phyloP scores from a whole-genome alignment of 2,113 vertebrate species.

The Syrmaticus mikado region DNA sequence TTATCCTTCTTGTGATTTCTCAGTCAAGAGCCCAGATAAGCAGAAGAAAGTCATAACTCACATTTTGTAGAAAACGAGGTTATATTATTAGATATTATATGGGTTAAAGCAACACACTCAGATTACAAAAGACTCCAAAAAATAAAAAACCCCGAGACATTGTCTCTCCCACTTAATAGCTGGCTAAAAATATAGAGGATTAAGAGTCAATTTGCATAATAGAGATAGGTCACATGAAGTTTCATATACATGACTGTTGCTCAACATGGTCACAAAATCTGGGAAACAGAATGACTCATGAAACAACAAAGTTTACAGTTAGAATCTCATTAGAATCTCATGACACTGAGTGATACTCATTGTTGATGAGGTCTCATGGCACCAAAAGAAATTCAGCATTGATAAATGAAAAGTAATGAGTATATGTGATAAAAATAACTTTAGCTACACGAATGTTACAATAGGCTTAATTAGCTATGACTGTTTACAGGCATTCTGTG shows the following conservation, averaged over 20 bases:
- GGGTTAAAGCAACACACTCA: background rate
- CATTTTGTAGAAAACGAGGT: background rate
- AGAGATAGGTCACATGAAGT: conserved; percentile 27
- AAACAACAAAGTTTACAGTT: conserved; percentile 6
- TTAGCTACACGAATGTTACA: background rate
- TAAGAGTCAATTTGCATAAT: background rate
- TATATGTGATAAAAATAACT: conserved; percentile 31
- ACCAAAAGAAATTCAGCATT: conserved; percentile 54
- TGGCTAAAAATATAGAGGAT: background rate
- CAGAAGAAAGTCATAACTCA: background rate
- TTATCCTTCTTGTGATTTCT: background rate
- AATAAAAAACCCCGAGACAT: background rate
- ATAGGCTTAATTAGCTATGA: conserved; percentile 31
- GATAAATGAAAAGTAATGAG: conserved; percentile 18
- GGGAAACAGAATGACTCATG: conserved; percentile 58
- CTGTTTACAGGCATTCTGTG: background rate
- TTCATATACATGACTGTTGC: background rate
- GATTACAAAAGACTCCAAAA: background rate
- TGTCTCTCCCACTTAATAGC: background rate
- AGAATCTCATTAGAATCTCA: conserved; percentile 18
- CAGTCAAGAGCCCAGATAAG: background rate
- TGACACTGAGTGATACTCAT: conserved; percentile 45
- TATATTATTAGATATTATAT: background rate
- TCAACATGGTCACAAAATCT: conserved; percentile 18
- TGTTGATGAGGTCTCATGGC: background rate